Evolutionary conservation across 2,888 invertebrate species (phyloP).

Genomic region (Icerya purchasi): DNA sequence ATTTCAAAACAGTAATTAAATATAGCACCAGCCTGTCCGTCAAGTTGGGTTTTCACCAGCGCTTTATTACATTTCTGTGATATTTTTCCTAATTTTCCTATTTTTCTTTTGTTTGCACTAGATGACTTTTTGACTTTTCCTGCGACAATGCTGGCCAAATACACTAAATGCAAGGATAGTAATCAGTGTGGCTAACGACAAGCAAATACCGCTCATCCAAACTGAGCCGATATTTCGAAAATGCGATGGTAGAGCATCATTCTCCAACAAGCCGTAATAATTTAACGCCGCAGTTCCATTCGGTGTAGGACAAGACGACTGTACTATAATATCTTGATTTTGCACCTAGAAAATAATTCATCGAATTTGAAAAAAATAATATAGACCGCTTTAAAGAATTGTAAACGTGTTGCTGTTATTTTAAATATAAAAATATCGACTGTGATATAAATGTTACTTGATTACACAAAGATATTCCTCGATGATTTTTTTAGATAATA

Average conservation of each 20-base stretch:
- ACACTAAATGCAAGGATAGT: conserved; percentile 12
- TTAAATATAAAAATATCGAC: no score
- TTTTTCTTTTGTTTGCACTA: no score
- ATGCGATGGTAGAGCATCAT: conserved; percentile 12
- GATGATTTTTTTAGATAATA: no score
- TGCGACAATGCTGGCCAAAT: conserved; percentile 13
- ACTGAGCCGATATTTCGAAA: conserved; percentile 9
- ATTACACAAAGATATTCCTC: no score
- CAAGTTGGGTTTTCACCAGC: no score
- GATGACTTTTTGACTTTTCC: conserved; percentile 7
- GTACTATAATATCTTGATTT: conserved; percentile 68
- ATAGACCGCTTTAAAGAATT: no score
- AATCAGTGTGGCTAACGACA: conserved; percentile 10
- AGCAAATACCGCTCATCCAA: conserved; percentile 12
- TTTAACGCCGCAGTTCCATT: conserved; percentile 37
- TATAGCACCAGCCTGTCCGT: no score
- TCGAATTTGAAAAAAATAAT: no score
- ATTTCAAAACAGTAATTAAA: no score
- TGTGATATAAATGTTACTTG: no score
- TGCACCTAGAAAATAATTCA: conserved; percentile 38
- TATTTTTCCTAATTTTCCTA: background rate
- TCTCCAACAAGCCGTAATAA: conserved; percentile 17
- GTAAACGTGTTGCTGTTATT: no score
- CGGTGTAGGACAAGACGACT: conserved; percentile 56
- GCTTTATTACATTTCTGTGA: background rate